Conservation (phyloP, 2,888 invertebrate genomes). For the Napeogenes sylphis region DNA sequence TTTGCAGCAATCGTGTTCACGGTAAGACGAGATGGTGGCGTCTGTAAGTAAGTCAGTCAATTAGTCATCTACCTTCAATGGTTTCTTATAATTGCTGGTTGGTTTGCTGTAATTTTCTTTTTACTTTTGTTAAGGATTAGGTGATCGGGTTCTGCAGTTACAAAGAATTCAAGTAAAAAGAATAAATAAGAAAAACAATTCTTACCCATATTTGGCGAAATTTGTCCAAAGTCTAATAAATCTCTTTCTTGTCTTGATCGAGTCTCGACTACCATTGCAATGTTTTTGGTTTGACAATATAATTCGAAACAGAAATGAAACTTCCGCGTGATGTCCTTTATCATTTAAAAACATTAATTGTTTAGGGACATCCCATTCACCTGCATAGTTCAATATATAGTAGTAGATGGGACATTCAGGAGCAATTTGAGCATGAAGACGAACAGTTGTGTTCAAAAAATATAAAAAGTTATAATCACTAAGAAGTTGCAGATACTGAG, state of each 20-base stretch:
- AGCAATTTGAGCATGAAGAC: slow-evolving; percentile 52
- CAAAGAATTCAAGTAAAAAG: background rate
- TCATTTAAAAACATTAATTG: slow-evolving; percentile 49
- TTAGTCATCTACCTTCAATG: no score
- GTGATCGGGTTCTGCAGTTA: background rate
- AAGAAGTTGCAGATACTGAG: slow-evolving; percentile 60
- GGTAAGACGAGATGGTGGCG: no score
- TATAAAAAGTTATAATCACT: slow-evolving; percentile 67
- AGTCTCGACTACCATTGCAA: slow-evolving; percentile 59
- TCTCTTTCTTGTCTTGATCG: slow-evolving; percentile 53
- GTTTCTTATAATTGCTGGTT: no score
- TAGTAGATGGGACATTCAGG: slow-evolving; percentile 60
- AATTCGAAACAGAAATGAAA: slow-evolving; percentile 60
- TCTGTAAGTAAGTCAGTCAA: no score
- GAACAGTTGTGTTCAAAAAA: slow-evolving; percentile 60
- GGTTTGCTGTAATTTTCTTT: no score
- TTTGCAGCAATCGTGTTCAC: no score
- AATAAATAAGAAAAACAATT: slow-evolving; percentile 7
- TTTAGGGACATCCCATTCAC: slow-evolving; percentile 58
- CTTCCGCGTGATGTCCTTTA: slow-evolving; percentile 59
- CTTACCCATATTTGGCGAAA: slow-evolving; percentile 72
- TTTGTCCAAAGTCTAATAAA: slow-evolving; percentile 72
- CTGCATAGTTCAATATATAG: slow-evolving; percentile 59
- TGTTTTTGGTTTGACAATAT: slow-evolving; percentile 39
- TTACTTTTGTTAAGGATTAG: no score